Evolutionary conservation across 1,140 invertebrate species (phyloP).

Genomic region (Tyrophagus putrescentiae): DNA sequence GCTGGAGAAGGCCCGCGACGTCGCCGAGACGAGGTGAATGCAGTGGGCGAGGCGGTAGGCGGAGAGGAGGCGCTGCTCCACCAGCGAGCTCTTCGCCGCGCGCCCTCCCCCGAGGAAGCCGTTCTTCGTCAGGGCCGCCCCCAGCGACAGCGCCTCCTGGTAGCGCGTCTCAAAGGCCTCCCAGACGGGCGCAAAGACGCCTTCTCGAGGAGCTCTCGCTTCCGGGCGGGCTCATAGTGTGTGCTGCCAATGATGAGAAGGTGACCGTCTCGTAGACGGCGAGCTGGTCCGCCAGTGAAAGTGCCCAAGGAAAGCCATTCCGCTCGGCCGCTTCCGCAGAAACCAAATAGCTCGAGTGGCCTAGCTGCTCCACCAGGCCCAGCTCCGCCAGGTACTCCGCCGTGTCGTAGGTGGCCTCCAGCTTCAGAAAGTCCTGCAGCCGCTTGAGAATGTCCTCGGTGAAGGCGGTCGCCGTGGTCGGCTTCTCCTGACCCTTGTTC

Average conservation of each 20-base stretch:
- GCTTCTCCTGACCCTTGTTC: slow-evolving; percentile 15
- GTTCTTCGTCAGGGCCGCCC: background rate
- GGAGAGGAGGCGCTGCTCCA: background rate
- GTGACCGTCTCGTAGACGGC: slow-evolving; percentile 45
- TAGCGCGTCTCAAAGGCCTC: slow-evolving; percentile 16
- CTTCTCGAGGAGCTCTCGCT: slow-evolving; percentile 35
- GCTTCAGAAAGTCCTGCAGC: slow-evolving; percentile 38
- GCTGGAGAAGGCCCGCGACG: slow-evolving; percentile 45
- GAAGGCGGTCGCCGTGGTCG: slow-evolving; percentile 33
- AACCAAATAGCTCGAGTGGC: slow-evolving; percentile 24
- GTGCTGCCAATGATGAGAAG: slow-evolving; percentile 36
- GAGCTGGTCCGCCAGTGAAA: slow-evolving; percentile 42
- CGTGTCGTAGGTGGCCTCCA: slow-evolving; percentile 26
- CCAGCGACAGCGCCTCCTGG: background rate
- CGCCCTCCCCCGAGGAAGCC: background rate
- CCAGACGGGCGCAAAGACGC: slow-evolving; percentile 25
- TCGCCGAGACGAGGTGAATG: slow-evolving; percentile 39
- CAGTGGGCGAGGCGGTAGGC: slow-evolving; percentile 36
- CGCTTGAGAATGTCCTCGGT: slow-evolving; percentile 40
- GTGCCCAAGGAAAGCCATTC: slow-evolving; percentile 18
- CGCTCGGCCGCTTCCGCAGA: background rate
- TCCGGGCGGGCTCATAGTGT: slow-evolving; percentile 31
- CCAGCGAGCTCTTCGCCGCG: background rate
- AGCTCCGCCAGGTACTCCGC: slow-evolving; percentile 26
- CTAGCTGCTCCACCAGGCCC: slow-evolving; percentile 33